Evolutionary conservation across 2,888 invertebrate genomes (phyloP), one percentile per base, ranked within the genome.

Genomic region (Cryptus viduatorius): DNA sequence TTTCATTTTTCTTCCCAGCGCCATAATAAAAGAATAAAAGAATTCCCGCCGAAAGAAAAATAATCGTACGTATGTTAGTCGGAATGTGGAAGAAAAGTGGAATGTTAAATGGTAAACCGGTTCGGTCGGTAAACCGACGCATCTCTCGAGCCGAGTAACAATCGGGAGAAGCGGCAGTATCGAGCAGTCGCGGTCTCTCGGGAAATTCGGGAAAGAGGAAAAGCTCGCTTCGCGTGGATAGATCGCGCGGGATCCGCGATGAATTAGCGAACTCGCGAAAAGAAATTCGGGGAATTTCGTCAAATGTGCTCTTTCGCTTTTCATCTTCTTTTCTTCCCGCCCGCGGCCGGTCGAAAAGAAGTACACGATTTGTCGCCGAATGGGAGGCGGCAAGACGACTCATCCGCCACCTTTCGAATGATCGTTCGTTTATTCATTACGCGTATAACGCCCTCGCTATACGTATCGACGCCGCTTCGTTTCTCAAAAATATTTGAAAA

Each of bases 181-280:
- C 24, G 29, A 4, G 61, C 31, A 29, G 24, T 10, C 19, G 12
- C 56, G 10, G 56, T 31, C 31, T 50, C 31, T 12, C 64, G 46
- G 12, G 37, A 31, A 31, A 64, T 12, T 24, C 24, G 24, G 24
- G 24, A 24, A 24, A 24, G 24, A 46, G 48, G 46, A 3, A 24
- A 46, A 48, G 24, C n/a, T 64, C 19, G 19, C 12, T 16, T 31
- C 61, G 64, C 61, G 31, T 61, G 29, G 29, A 12, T 48, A 64
- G 48, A 75, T 46, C 7, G 31, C 31, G 4, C 7, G n/a, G n/a
- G n/a, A 29, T 16, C 31, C 14, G 31, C 46, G 73, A 75, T 75
- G 73, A 75, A 75, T 75, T 75, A 75, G 61, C 73, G 14, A 64
- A 64, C 48, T 64, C 24, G 48, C 64, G 73, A 75, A 75, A 64